Evolutionary conservation across 2,797 vertebrate genomes (phyloP).

Genomic region (Aldrovandia affinis): DNA sequence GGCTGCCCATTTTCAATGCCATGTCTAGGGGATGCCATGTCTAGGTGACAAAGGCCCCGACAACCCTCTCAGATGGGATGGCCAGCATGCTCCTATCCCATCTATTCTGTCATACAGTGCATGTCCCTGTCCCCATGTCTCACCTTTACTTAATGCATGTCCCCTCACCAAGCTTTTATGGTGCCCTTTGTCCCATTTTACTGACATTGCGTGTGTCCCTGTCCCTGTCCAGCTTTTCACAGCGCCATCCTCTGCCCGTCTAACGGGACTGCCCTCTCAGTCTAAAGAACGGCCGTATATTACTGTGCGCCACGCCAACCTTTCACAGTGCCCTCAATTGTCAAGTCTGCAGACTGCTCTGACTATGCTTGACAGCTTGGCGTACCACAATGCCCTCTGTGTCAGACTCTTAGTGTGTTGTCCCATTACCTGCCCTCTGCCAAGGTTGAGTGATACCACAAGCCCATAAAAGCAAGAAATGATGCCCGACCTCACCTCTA

Average conservation of each 20-base stretch:
- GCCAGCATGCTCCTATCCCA: neutral
- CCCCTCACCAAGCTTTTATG: neutral
- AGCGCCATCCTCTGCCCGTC: neutral
- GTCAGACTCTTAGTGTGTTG: neutral
- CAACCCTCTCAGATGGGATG: neutral
- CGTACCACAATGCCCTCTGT: neutral
- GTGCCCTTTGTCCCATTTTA: neutral
- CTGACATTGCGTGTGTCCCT: neutral
- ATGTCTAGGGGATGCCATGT: too few species aligned
- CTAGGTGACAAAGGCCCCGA: neutral
- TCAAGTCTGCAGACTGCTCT: neutral
- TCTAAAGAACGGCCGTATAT: neutral
- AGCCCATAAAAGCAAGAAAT: neutral
- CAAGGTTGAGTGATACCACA: neutral
- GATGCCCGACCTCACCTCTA: neutral
- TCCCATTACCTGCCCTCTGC: neutral
- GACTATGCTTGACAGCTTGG: neutral
- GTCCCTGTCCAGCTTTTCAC: neutral
- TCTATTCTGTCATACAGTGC: neutral
- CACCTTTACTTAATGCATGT: too few species aligned
- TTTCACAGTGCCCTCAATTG: neutral
- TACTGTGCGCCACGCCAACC: neutral
- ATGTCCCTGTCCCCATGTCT: neutral
- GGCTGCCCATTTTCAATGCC: neutral
- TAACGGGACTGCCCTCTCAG: neutral